Base-by-base conservation (phyloP, 2,888 invertebrate genomes). In the Biston stratarius region DNA sequence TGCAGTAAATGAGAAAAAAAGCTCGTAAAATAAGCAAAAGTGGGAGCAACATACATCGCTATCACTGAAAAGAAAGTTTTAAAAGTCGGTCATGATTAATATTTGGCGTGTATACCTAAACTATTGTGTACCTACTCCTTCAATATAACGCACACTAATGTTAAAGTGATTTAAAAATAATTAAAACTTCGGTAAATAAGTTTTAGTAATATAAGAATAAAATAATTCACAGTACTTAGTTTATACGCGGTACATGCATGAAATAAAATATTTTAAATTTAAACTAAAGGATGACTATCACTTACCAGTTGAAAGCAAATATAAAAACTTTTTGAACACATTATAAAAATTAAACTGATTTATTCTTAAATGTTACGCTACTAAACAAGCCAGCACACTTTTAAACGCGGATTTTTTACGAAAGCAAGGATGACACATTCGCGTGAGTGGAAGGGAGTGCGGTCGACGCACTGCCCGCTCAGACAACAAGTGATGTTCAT, bases 401-500 rank as follows among this genome's bases (percentile, higher is more conserved):
- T 85, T 86, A 84, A 80, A 87, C 87, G 89, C 90, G 85, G 90
- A 85, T 83, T 87, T 85, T 76, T 82, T 83, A 80, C 86, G 84
- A 88, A 82, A 87, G 83, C 89, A 84, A 88, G 85, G 86, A 89
- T 88, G 83, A 87, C 84, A 92, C 93, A 93, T 93, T 92, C 91
- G 91, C 93, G 88, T 84, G 80, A 86, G 73, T 84, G 81, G 83
- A 88, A 90, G 88, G 92, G 92, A 92, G 92, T 90, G 90, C 93
- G 92, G 89, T 87, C 91, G 91, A 89, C 92, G 91, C 92, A 93
- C 92, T 92, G 91, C 92, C 92, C 91, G 89, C 83, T 76, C 90
- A 91, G 88, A 92, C 89, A 91, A 91, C 90, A 91, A 91, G 90
- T 90, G 89, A 83, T 90, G 84, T 83, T 87, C 87, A 89, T 89